Evolutionary conservation across 2,113 vertebrate genomes (phyloP).

Genomic region (Psephotus haematonotus): DNA sequence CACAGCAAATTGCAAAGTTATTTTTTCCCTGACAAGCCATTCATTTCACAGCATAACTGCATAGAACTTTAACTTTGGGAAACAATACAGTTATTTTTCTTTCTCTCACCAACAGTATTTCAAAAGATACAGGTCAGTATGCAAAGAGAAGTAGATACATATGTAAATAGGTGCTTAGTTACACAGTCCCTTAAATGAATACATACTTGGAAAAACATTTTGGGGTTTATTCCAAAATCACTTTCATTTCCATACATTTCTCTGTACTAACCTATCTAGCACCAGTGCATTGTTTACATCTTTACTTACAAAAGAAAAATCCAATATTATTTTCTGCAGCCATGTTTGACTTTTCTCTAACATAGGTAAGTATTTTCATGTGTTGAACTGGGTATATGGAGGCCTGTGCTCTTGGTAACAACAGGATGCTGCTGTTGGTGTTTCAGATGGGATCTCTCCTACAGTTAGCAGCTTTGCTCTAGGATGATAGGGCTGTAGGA

Average conservation of each 20-base stretch:
- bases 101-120: not conserved
- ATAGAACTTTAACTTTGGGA: not conserved
- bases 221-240: not conserved
- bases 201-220: not conserved
- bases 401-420: not conserved
- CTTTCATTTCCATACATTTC: not conserved
- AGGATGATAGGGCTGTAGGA: not conserved
- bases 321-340: not conserved
- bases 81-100: not conserved
- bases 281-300: not conserved
- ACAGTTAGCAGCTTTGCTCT: not conserved
- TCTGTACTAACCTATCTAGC: not conserved
- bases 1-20: not conserved
- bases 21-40: not conserved
- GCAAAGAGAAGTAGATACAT: not conserved
- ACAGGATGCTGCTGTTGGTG: accelerated
- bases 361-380: not conserved
- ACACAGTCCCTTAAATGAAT: not conserved
- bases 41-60: not conserved
- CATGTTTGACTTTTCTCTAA: not conserved
- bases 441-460: not conserved
- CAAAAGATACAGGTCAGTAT: not conserved
- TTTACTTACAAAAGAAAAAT: not conserved
- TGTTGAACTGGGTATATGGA: not conserved
- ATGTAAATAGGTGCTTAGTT: not conserved